Percentiles rank a stretch among this genome's conserved stretches.
Conservation (phyloP, 1,140 invertebrate species). For the Aphaenogaster floridana region DNA sequence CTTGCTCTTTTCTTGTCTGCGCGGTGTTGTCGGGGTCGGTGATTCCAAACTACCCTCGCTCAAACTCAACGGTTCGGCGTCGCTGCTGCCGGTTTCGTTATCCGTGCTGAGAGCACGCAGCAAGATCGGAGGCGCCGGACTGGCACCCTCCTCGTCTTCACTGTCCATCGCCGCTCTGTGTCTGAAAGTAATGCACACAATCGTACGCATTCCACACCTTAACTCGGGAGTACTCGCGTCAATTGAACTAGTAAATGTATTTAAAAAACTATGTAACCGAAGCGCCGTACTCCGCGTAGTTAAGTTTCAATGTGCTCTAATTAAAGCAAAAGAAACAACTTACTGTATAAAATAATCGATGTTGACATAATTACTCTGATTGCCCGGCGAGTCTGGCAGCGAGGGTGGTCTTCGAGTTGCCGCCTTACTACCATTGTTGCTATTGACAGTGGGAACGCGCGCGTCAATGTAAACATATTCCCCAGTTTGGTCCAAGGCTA, state of each 20-base stretch:
- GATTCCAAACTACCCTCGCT: conserved; percentile 86
- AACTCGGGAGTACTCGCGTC: conserved; percentile 2
- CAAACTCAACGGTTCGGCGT: conserved; percentile 85
- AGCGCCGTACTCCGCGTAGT: conserved; percentile 5
- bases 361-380: conserved; percentile 95
- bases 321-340: conserved; percentile 81
- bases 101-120: conserved; percentile 85
- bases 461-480: conserved; percentile 93
- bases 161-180: conserved; percentile 85
- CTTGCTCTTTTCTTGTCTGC: conserved; percentile 82
- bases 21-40: conserved; percentile 85
- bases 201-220: neutral
- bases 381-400: conserved; percentile 91
- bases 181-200: conserved; percentile 73
- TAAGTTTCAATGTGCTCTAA: neutral
- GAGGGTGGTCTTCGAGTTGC: conserved; percentile 83
- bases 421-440: conserved; percentile 77
- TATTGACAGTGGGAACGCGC: conserved; percentile 85
- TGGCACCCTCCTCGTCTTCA: conserved; percentile 85
- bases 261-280: neutral
- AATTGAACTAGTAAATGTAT: conserved; percentile 9
- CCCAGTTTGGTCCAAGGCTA: conserved; percentile 92
- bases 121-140: conserved; percentile 84
- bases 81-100: conserved; percentile 86
- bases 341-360: conserved; percentile 96